phyloP scores from a whole-genome alignment of 53 echinoderm and acorn worm genomes.

The Temnopleurus reevesii region DNA sequence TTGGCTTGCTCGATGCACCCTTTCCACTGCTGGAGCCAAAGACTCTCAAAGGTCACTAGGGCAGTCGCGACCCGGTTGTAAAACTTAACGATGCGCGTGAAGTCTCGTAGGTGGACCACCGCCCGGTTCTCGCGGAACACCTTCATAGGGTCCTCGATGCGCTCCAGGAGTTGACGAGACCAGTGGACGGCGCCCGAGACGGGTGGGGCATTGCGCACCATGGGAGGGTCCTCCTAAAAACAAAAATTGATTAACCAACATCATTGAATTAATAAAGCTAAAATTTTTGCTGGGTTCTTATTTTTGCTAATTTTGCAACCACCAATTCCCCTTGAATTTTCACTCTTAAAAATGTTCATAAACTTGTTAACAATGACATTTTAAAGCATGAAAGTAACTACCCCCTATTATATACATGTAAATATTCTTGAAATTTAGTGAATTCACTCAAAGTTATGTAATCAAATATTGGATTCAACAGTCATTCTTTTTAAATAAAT shows the following conservation, averaged over 20 bases:
- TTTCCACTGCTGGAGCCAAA: conserved; percentile 96
- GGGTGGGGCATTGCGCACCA: conserved; percentile 92
- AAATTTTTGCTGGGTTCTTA: too few relatives aligned
- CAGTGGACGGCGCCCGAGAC: conserved; percentile 96
- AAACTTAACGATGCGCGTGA: conserved; percentile 89
- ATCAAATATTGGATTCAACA: too few relatives aligned
- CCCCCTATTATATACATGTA: too few relatives aligned
- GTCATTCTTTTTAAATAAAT: too few relatives aligned
- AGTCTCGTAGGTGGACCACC: conserved; percentile 82
- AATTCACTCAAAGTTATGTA: too few relatives aligned
- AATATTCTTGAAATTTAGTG: too few relatives aligned
- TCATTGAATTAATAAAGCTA: too few relatives aligned
- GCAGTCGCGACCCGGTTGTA: conserved; percentile 98
- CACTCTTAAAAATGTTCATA: too few relatives aligned
- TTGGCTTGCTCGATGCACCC: conserved; percentile 91
- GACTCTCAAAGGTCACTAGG: conserved; percentile 94
- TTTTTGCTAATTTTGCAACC: too few relatives aligned
- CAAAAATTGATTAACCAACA: not conserved
- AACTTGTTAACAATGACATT: too few relatives aligned
- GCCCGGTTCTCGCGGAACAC: conserved; percentile 93
- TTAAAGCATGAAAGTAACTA: too few relatives aligned
- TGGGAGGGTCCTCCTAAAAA: conserved; percentile 85
- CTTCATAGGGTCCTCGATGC: conserved; percentile 98
- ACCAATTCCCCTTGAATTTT: too few relatives aligned
- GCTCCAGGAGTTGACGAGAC: conserved; percentile 95